A percentile compares a stretch with the other conserved stretches of the same genome.
These are phyloP conservation scores for Dolichopus griseipennis DNA, from an alignment of 2,888 invertebrate genomes.

Conservation along the genomic window DNA sequence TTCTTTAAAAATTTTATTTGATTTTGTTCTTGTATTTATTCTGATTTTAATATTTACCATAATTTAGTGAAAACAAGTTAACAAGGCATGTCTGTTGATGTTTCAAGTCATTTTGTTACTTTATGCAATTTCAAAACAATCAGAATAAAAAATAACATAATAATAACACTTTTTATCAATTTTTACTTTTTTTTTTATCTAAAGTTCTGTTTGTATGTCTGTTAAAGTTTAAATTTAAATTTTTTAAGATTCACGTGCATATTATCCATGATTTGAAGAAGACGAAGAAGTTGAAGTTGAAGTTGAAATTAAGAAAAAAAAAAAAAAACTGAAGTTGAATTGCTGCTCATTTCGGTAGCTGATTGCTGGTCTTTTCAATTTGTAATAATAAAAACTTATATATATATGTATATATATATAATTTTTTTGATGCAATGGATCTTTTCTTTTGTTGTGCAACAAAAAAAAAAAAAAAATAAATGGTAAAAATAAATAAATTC, in stretches of 20 bases:
- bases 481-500: background rate
- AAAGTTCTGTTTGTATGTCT: no score
- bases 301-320: no score
- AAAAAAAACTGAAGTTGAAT: no score
- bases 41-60: background rate
- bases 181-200: background rate
- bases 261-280: no score
- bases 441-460: background rate
- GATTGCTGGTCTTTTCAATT: constrained; percentile 6
- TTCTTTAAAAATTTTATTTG: background rate
- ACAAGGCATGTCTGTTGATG: background rate
- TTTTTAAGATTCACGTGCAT: no score
- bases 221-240: no score
- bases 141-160: background rate
- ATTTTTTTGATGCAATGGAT: background rate
- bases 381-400: background rate
- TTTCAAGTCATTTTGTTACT: background rate
- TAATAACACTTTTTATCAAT: background rate
- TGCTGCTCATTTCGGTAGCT: background rate
- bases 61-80: constrained; percentile 6
- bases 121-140: background rate
- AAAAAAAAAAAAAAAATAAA: background rate
- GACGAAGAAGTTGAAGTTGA: background rate
- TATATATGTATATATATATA: no score
- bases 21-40: background rate